Base-by-base conservation (phyloP, 2,888 invertebrate genomes). In the Tridacna gigas region DNA sequence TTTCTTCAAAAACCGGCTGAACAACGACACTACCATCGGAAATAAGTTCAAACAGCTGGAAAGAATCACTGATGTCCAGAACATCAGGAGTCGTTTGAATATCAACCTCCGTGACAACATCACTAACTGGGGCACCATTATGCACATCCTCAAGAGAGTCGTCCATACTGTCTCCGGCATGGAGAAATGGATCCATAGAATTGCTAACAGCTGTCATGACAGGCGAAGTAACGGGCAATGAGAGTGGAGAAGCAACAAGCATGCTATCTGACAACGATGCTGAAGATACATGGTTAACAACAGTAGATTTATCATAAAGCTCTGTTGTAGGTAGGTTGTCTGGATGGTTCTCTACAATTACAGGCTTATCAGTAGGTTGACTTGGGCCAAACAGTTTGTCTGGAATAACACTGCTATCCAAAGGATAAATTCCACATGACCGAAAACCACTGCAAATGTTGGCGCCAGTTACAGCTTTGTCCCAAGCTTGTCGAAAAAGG, bases 51-150 rank as follows among this genome's bases (percentile, higher is more conserved):
- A 73, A 25, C 26, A 78, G 37, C 22, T 60, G 60, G 25, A 47
- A 22, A 4, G 61, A 61, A 25, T 78, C 78, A 25, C 71, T 73
- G 12, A 78, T 73, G 63, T 78, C 73, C 22, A 78, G 56, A 25
- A 67, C 67, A 25, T 26, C 28, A 20, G 67, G 67, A n/a, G 28
- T 28, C 51, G 15, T 15, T 45, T 67, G 67, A 25, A 26, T 20
- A 26, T 25, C 28, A 67, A 25, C 67, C 20, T 5, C 37, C 20
- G 20, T 28, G 28, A 20, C 28, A 28, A 28, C 20, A 26, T 67
- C 37, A 67, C 67, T 67, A n/a, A 61, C 22, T 9, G 9, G 9
- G 18, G 61, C 61, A n/a, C n/a, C 61, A 22, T 61, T 61, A n/a
- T 15, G 11, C 9, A 22, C n/a, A n/a, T 61, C 12, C 11, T 22